A percentile compares a stretch with the other conserved stretches of the same genome.
Conservation (phyloP, 35 echinoderm and acorn worm species). For the Apostichopus japonicus region DNA sequence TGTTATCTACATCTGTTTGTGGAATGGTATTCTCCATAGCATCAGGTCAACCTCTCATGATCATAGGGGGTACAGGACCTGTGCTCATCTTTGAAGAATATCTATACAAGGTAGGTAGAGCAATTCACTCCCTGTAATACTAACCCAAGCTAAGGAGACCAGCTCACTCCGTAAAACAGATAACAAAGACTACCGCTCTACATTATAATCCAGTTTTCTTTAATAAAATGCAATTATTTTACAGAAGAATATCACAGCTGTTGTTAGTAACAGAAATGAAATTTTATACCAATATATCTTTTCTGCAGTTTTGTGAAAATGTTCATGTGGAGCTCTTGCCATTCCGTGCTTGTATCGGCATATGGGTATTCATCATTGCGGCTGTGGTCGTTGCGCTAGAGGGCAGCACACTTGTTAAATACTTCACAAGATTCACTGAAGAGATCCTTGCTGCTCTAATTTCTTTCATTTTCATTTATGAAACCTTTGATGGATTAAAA, state of each 20-base stretch:
- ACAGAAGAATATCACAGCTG: too few relatives aligned
- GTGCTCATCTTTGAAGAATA: constrained; percentile 92
- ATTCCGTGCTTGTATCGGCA: constrained; percentile 92
- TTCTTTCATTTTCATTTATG: constrained; percentile 96
- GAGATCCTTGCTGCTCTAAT: constrained; percentile 93
- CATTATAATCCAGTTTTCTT: too few relatives aligned
- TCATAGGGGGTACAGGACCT: constrained; percentile 85
- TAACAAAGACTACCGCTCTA: too few relatives aligned
- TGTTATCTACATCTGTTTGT: constrained; percentile 78
- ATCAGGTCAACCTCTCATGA: constrained; percentile 82
- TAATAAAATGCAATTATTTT: too few relatives aligned
- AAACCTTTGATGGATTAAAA: constrained; percentile 84
- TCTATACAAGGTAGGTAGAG: constrained; percentile 65
- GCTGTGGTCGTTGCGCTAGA: constrained; percentile 83
- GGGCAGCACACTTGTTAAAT: constrained; percentile 88
- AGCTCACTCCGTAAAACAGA: too few relatives aligned
- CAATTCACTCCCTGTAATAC: too few relatives aligned
- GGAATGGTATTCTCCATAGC: constrained; percentile 78
- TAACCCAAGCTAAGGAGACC: too few relatives aligned
- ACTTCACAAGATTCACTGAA: constrained; percentile 97
- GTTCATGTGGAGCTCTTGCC: constrained; percentile 80
- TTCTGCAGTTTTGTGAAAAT: constrained; percentile 85
- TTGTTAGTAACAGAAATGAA: too few relatives aligned
- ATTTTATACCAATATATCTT: background rate
- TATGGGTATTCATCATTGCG: constrained; percentile 91